These are phyloP conservation scores for Holcopasites calliopsidis DNA, from an alignment of 1,140 invertebrate species.

Conservation along the genomic window DNA sequence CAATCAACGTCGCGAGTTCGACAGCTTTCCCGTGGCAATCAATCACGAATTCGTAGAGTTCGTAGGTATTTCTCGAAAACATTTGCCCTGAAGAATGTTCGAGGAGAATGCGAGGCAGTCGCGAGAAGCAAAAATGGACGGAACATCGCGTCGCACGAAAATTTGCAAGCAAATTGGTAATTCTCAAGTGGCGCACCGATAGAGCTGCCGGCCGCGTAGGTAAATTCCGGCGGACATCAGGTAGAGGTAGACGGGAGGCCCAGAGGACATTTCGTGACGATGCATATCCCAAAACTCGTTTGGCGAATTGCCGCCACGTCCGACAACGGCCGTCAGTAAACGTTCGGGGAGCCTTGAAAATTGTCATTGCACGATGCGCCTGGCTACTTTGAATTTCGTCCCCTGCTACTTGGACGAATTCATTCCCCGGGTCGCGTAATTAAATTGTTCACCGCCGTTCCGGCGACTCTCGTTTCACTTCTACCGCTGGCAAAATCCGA, in stretches of 20 bases:
- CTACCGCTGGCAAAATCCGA: background rate
- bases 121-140: conserved; percentile 34
- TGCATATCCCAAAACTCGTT: conserved; percentile 22
- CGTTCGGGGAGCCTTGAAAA: conserved; percentile 9
- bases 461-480: background rate
- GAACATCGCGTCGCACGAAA: conserved; percentile 61
- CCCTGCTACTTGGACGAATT: background rate
- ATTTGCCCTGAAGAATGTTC: conserved; percentile 31
- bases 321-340: background rate
- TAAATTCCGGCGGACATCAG: conserved; percentile 47
- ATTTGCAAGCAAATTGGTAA: conserved; percentile 80
- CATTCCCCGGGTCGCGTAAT: background rate
- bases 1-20: background rate
- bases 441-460: background rate
- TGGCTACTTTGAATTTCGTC: conserved; percentile 1
- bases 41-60: background rate
- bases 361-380: background rate
- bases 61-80: conserved; percentile 18
- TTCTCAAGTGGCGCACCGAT: conserved; percentile 71
- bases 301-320: conserved; percentile 24
- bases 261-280: conserved; percentile 25
- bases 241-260: conserved; percentile 49
- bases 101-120: conserved; percentile 23
- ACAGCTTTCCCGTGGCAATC: background rate
- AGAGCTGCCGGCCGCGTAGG: conserved; percentile 51